phyloP scores from a whole-genome alignment of 2,113 vertebrate species.

The Semicossyphus pulcher region DNA sequence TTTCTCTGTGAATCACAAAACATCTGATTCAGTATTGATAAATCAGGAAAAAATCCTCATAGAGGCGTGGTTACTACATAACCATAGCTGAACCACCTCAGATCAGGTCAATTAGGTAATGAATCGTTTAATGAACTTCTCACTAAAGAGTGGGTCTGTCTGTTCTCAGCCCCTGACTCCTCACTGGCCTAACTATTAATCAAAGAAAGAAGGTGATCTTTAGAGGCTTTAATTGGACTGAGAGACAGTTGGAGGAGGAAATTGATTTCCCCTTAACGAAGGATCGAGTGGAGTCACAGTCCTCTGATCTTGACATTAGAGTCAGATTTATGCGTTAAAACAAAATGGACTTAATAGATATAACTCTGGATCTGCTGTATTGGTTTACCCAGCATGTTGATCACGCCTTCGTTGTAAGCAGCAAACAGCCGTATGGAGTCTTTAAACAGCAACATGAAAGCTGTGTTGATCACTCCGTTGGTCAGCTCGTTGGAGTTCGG shows the following conservation, averaged over 20 bases:
- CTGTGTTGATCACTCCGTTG: slow-evolving; percentile 97
- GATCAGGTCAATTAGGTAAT: slow-evolving; percentile 19
- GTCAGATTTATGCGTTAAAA: slow-evolving; percentile 9
- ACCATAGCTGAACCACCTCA: not conserved
- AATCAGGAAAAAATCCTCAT: no score
- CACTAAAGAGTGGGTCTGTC: slow-evolving; percentile 15
- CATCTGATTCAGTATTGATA: not conserved
- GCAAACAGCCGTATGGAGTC: slow-evolving; percentile 97
- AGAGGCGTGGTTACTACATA: not conserved
- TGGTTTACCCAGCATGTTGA: slow-evolving; percentile 93
- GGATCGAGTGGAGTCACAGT: slow-evolving; percentile 31
- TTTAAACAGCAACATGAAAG: slow-evolving; percentile 98
- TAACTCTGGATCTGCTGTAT: not conserved
- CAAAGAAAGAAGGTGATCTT: slow-evolving; percentile 29
- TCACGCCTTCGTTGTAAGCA: slow-evolving; percentile 96
- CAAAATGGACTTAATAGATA: not conserved
- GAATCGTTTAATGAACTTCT: slow-evolving; percentile 42
- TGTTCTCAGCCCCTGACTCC: slow-evolving; percentile 18
- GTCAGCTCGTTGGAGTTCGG: slow-evolving; percentile 97
- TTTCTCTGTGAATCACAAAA: slow-evolving; percentile 87
- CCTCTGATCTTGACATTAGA: slow-evolving; percentile 24
- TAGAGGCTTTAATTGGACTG: slow-evolving; percentile 47
- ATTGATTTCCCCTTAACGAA: slow-evolving; percentile 46
- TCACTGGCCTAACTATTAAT: slow-evolving; percentile 46
- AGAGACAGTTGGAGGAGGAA: slow-evolving; percentile 26